These are phyloP conservation scores for Urocitellus parryii DNA, from an alignment of 2,113 vertebrate species.

Conservation along the genomic window DNA sequence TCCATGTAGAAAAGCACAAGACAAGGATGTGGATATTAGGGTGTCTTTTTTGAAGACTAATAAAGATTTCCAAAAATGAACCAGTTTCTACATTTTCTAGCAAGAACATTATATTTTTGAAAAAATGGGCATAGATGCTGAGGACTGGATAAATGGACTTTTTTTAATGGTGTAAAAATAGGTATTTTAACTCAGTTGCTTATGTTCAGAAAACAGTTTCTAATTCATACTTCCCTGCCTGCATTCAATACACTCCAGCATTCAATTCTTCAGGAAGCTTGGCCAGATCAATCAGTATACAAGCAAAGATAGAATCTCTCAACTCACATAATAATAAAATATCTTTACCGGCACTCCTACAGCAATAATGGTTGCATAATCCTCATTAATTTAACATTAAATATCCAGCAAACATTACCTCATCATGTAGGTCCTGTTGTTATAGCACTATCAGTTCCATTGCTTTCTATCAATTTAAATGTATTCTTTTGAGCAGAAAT, in stretches of 20 bases:
- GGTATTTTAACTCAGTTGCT: conserved; percentile 25
- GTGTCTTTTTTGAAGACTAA: not conserved
- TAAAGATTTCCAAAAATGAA: not conserved
- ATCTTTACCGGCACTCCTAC: conserved; percentile 44
- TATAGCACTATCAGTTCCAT: not conserved
- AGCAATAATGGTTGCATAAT: conserved; percentile 47
- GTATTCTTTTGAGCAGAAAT: conserved; percentile 48
- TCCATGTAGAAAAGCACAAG: not conserved
- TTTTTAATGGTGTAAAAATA: conserved; percentile 2
- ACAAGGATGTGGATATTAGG: not conserved
- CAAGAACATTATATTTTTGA: not conserved
- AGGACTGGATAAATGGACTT: not conserved
- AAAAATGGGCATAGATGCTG: not conserved
- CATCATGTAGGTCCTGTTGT: conserved; percentile 38
- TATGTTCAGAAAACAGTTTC: conserved; percentile 41
- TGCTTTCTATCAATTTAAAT: conserved; percentile 66
- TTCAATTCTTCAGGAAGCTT: conserved; percentile 56
- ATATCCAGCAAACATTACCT: conserved; percentile 68
- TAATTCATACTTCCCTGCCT: not conserved
- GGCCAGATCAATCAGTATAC: conserved; percentile 41
- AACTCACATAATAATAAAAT: conserved; percentile 61
- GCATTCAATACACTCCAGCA: conserved; percentile 16
- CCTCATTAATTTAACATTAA: conserved; percentile 77
- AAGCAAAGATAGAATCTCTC: conserved; percentile 35
- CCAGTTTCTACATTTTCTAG: not conserved